A percentile compares a stretch with the other conserved stretches of the same genome.
Conservation (phyloP, 2,888 invertebrate genomes). For the Helleia helle region DNA sequence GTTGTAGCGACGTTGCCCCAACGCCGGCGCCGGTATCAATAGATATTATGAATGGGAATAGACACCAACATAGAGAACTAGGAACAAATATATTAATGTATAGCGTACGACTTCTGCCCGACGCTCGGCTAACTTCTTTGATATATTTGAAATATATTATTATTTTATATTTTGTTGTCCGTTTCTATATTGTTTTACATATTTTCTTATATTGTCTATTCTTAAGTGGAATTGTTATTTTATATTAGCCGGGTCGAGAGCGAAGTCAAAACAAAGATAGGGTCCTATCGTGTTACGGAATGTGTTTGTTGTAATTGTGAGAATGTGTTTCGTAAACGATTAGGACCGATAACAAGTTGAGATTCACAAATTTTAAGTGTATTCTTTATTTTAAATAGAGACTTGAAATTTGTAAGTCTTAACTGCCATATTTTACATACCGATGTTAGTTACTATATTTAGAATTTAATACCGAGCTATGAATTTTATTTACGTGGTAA, state of each 20-base stretch:
- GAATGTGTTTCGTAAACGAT: constrained; percentile 37
- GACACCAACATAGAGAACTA: constrained; percentile 71
- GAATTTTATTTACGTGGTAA: constrained; percentile 34
- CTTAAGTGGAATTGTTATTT: constrained; percentile 36
- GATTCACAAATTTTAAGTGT: constrained; percentile 13
- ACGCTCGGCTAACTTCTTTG: constrained; percentile 42
- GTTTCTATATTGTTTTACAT: constrained; percentile 64
- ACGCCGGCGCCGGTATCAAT: constrained; percentile 29
- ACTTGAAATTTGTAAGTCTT: constrained; percentile 40
- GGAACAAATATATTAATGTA: constrained; percentile 52
- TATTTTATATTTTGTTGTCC: constrained; percentile 46
- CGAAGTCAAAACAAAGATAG: constrained; percentile 25
- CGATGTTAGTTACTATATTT: constrained; percentile 64
- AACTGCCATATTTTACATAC: constrained; percentile 65
- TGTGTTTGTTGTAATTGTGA: constrained; percentile 29
- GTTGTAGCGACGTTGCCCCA: constrained; percentile 44
- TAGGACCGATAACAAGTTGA: constrained; percentile 22
- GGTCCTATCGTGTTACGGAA: constrained; percentile 40
- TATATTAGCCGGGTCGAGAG: constrained; percentile 34
- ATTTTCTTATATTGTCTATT: constrained; percentile 52
- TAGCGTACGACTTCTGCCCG: constrained; percentile 32
- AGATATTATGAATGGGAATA: constrained; percentile 62
- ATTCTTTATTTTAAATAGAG: constrained; percentile 20
- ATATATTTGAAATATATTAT: constrained; percentile 50
- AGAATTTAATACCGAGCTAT: constrained; percentile 50